A percentile compares a stretch with the other conserved stretches of the same genome.
phyloP scores from a whole-genome alignment of 1,140 invertebrate genomes.

The Heliconius hewitsoni region DNA sequence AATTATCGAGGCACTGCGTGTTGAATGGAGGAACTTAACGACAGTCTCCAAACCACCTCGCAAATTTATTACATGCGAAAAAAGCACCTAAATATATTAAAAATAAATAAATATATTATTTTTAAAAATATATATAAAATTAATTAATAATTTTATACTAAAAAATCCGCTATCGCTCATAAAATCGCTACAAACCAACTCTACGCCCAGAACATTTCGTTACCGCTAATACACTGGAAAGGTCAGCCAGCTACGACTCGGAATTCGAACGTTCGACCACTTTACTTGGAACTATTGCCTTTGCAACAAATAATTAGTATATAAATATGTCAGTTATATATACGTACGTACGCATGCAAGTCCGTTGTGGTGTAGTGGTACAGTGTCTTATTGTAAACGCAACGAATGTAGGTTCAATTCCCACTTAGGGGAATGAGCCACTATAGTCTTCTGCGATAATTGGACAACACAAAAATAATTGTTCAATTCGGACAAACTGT shows the following conservation, averaged over 20 bases:
- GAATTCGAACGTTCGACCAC: constrained; percentile 26
- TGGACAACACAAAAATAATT: no score
- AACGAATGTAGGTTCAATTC: no score
- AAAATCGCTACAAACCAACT: neutral
- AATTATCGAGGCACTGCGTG: no score
- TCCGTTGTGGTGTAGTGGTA: no score
- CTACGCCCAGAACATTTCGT: constrained; percentile 10
- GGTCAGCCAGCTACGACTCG: constrained; percentile 31
- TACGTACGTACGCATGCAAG: no score
- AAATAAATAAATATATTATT: neutral
- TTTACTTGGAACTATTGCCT: neutral
- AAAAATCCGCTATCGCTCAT: constrained; percentile 32
- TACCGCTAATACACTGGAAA: constrained; percentile 31
- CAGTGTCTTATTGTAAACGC: no score
- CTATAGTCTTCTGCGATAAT: no score
- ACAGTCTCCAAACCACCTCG: no score
- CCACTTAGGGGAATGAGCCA: no score
- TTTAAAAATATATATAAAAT: neutral
- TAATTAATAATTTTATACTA: neutral
- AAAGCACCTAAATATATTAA: neutral
- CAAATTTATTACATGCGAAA: no score
- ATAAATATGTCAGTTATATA: neutral
- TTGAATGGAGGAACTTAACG: no score
- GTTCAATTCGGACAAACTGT: no score
- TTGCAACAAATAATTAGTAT: constrained; percentile 5